These are phyloP conservation scores for Phylloscopus trochiloides DNA, from an alignment of 2,113 vertebrate species.

Conservation along the genomic window DNA sequence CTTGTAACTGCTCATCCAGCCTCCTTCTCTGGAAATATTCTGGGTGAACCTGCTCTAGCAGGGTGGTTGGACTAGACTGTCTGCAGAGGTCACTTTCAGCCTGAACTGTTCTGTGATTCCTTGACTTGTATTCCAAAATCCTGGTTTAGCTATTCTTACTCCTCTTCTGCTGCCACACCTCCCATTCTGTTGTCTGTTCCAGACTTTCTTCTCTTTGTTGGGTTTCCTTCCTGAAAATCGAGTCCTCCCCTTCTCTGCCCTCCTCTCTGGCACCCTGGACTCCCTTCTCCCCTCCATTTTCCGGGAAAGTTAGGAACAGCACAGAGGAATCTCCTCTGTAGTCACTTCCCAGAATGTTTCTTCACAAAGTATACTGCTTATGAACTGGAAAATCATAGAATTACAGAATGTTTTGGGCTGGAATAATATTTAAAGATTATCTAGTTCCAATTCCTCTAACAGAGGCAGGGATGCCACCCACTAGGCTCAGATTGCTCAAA, in stretches of 20 bases:
- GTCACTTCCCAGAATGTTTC: not conserved
- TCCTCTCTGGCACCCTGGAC: rapidly evolving
- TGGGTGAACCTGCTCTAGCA: not conserved
- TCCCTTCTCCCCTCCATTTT: not conserved
- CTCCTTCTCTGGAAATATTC: not conserved
- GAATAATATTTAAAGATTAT: not conserved
- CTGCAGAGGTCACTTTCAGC: not conserved
- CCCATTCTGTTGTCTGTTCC: not conserved
- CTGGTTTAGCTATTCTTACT: not conserved
- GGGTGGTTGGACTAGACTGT: not conserved
- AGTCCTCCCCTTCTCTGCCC: not conserved
- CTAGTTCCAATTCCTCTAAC: not conserved
- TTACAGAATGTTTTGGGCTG: not conserved
- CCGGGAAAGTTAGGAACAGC: not conserved
- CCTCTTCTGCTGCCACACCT: not conserved
- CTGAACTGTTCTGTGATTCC: not conserved
- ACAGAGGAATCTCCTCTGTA: not conserved
- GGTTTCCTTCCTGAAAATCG: not conserved
- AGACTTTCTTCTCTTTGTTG: not conserved
- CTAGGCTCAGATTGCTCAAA: not conserved
- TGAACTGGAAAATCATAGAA: not conserved
- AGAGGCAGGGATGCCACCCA: not conserved
- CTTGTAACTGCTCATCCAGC: not conserved
- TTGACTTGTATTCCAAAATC: not conserved
- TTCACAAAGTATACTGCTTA: not conserved